A percentile compares a stretch with the other conserved stretches of the same genome.
phyloP scores from a whole-genome alignment of 2,888 invertebrate species.

The Xestia rhomboidea region DNA sequence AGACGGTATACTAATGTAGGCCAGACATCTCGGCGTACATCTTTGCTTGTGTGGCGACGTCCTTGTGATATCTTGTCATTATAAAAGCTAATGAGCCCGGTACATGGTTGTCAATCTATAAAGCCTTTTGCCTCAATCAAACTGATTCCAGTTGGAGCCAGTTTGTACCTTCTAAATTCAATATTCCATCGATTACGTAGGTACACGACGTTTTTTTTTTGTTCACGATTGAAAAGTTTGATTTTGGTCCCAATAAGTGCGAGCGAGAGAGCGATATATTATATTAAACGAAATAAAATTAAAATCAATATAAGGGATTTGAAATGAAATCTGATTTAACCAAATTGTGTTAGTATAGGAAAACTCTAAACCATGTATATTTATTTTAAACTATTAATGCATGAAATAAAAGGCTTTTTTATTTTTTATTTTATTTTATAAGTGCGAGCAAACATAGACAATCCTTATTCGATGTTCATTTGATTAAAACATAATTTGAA shows the following conservation, averaged over 20 bases:
- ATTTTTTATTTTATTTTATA: too few species aligned
- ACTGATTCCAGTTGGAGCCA: slow-evolving; percentile 14
- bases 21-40: slow-evolving; percentile 73
- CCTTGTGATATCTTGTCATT: slow-evolving; percentile 67
- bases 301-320: too few species aligned
- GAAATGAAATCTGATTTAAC: too few species aligned
- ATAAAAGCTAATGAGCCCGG: slow-evolving; percentile 70
- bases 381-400: too few species aligned
- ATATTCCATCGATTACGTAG: slow-evolving; percentile 1
- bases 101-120: slow-evolving; percentile 35
- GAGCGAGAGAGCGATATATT: too few species aligned
- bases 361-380: too few species aligned
- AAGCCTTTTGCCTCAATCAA: slow-evolving; percentile 36
- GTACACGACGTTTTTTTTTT: background rate
- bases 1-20: slow-evolving; percentile 73
- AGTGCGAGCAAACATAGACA: too few species aligned
- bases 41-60: slow-evolving; percentile 62
- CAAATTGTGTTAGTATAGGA: too few species aligned
- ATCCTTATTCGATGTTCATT: background rate
- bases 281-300: too few species aligned
- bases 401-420: too few species aligned
- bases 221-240: too few species aligned
- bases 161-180: slow-evolving; percentile 29
- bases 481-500: background rate
- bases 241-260: too few species aligned